Percentiles rank a stretch among this genome's conserved stretches.
These are phyloP conservation scores for Anthopleura sola DNA, from an alignment of 64 coral and sea anemone species.

Conservation along the genomic window DNA sequence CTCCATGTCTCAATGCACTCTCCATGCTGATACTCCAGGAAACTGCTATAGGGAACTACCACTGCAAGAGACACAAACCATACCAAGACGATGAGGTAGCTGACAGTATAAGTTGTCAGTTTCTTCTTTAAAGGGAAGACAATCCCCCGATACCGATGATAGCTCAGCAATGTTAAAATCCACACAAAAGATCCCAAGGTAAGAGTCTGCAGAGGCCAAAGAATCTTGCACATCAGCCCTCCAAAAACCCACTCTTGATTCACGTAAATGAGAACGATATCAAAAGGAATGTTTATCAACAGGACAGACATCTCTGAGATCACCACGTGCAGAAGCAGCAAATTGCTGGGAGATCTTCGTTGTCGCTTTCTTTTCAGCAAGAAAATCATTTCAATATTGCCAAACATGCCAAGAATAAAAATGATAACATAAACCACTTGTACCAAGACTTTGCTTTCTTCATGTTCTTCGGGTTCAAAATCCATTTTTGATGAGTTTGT, in stretches of 20 bases:
- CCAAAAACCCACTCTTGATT: conserved; percentile 60
- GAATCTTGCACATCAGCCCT: conserved; percentile 48
- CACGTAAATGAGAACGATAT: conserved; percentile 41
- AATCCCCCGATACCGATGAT: conserved; percentile 60
- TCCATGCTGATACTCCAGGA: conserved; percentile 45
- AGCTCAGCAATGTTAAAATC: conserved; percentile 63
- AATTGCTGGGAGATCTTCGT: conserved; percentile 49
- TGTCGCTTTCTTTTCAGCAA: conserved; percentile 43
- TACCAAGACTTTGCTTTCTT: not conserved
- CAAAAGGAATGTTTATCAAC: conserved; percentile 66
- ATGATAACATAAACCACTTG: conserved; percentile 30
- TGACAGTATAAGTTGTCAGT: not conserved
- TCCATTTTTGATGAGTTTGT: not conserved
- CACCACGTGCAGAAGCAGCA: conserved; percentile 71
- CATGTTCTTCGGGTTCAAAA: not conserved
- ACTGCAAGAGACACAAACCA: conserved; percentile 55
- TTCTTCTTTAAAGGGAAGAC: conserved; percentile 38
- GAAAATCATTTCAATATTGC: conserved; percentile 60
- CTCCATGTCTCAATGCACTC: conserved; percentile 70
- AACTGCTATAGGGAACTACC: conserved; percentile 49
- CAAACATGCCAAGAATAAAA: conserved; percentile 57
- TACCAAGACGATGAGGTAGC: conserved; percentile 11
- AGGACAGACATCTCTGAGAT: conserved; percentile 59
- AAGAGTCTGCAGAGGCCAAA: conserved; percentile 75
- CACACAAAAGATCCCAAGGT: conserved; percentile 59